Evolutionary conservation across 2,888 invertebrate genomes (phyloP).

Genomic region (Resseliella maxima): DNA sequence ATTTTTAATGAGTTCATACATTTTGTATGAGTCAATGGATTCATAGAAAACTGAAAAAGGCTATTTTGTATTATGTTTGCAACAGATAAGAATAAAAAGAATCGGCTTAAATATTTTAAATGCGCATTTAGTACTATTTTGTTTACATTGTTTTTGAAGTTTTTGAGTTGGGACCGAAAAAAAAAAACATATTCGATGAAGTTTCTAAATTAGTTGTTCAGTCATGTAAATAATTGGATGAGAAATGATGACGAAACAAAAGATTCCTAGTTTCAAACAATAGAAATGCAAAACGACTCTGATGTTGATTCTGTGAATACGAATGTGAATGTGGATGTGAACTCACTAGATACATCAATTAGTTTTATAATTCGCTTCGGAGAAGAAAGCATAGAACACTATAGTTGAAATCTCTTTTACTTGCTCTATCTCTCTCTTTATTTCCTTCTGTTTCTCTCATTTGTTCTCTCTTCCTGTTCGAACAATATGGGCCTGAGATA

Average conservation of each 20-base stretch:
- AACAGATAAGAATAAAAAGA: constrained; percentile 20
- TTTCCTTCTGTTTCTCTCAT: not conserved
- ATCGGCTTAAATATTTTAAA: constrained; percentile 51
- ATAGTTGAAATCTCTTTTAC: not conserved
- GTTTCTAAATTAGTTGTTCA: constrained; percentile 50
- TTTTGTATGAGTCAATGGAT: not conserved
- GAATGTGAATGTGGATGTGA: not conserved
- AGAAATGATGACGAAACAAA: constrained; percentile 18
- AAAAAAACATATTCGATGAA: not conserved
- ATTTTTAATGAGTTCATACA: not conserved
- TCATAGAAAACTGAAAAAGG: not conserved
- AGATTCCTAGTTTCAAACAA: constrained; percentile 36
- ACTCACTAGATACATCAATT: constrained; percentile 29
- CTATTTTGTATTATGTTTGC: constrained; percentile 37
- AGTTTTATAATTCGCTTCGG: constrained; percentile 33
- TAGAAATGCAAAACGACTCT: constrained; percentile 21
- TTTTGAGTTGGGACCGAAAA: not conserved
- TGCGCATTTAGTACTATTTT: not conserved
- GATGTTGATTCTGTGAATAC: not conserved
- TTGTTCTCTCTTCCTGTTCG: not conserved
- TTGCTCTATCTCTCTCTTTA: not conserved
- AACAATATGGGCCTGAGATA: not conserved
- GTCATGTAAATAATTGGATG: constrained; percentile 49
- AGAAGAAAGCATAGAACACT: not conserved
- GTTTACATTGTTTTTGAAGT: constrained; percentile 15